Evolutionary conservation across 2,888 invertebrate genomes (phyloP).

Genomic region (Villa cingulata): DNA sequence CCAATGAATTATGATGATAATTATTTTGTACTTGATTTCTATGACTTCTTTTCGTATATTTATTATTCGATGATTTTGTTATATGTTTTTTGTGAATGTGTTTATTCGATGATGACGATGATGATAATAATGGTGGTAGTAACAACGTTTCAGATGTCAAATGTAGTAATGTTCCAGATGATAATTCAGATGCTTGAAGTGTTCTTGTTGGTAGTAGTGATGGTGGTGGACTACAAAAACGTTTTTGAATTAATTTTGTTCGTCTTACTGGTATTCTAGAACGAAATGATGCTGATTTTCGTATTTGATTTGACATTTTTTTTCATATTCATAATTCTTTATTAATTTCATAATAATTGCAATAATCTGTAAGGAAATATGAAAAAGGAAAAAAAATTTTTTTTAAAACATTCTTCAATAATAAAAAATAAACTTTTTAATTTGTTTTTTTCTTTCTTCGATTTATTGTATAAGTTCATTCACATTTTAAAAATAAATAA

Average conservation of each 20-base stretch:
- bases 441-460: too few relatives aligned
- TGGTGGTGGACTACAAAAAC: constrained; percentile 19
- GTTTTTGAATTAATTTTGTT: constrained; percentile 17
- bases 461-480: too few relatives aligned
- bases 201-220: constrained; percentile 2
- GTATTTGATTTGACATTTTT: constrained; percentile 22
- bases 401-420: too few relatives aligned
- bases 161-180: constrained; percentile 1
- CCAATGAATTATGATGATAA: background rate
- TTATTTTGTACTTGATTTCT: too few relatives aligned
- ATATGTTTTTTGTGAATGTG: background rate
- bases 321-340: too few relatives aligned
- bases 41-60: background rate
- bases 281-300: constrained; percentile 25
- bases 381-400: too few relatives aligned
- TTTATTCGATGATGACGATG: background rate
- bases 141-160: background rate
- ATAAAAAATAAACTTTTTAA: too few relatives aligned
- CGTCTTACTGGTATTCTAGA: constrained; percentile 24
- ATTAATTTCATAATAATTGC: too few relatives aligned
- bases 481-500: too few relatives aligned
- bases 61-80: background rate
- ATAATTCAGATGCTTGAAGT: background rate
- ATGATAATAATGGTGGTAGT: too few relatives aligned
- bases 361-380: too few relatives aligned